Evolutionary conservation across 1,140 invertebrate genomes (phyloP).

Genomic region (Xylocopa sonorina): DNA sequence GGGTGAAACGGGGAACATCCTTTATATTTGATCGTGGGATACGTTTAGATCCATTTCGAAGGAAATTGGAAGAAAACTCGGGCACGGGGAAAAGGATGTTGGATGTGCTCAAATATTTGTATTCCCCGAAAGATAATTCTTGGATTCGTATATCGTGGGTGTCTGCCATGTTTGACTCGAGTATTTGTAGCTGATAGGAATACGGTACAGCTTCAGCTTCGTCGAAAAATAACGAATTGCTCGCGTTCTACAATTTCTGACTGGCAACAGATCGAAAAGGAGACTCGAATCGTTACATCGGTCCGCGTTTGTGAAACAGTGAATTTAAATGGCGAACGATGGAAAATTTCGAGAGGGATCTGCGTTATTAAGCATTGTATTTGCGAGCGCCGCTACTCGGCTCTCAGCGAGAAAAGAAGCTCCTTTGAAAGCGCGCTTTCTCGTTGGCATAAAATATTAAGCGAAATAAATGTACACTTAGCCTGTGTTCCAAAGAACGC

Average conservation of each 20-base stretch:
- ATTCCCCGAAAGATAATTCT: conserved; percentile 18
- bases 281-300: neutral
- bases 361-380: neutral
- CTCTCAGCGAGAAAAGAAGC: neutral
- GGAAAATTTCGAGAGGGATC: neutral
- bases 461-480: conserved; percentile 13
- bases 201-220: neutral
- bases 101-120: conserved; percentile 38
- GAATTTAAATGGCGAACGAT: neutral
- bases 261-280: neutral
- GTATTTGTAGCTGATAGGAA: neutral
- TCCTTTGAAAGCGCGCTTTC: neutral
- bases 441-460: conserved; percentile 30
- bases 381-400: neutral
- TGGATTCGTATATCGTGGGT: neutral
- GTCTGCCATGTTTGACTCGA: neutral
- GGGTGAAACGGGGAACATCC: neutral
- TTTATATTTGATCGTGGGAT: conserved; percentile 44
- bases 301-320: neutral
- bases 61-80: conserved; percentile 18
- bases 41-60: conserved; percentile 40
- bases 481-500: conserved; percentile 6
- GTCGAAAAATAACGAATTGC: neutral
- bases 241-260: neutral
- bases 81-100: neutral